Conservation (phyloP, 2,113 vertebrate species). For the Empidonax traillii region DNA sequence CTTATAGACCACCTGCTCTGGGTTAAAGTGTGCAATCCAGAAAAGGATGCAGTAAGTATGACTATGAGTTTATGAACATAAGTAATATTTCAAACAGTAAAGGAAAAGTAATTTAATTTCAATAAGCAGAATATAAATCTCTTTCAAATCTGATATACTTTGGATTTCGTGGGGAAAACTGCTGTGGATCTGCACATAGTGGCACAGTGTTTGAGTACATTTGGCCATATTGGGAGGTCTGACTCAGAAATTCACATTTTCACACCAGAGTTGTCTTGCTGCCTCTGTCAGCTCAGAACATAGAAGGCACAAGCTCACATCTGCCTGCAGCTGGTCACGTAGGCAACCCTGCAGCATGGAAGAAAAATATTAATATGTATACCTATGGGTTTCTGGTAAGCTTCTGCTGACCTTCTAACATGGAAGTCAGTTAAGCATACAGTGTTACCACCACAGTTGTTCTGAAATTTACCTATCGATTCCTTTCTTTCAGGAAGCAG, state of each 20-base stretch:
- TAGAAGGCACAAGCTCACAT: not conserved
- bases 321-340: not conserved
- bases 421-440: not conserved
- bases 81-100: not conserved
- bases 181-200: not conserved
- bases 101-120: not conserved
- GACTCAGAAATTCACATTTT: not conserved
- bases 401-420: not conserved
- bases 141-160: not conserved
- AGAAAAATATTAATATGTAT: not conserved
- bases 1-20: constrained; percentile 75
- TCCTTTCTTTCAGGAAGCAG: not conserved
- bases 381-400: not conserved
- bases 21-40: constrained; percentile 73
- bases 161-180: not conserved
- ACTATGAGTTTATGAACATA: not conserved
- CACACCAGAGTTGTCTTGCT: not conserved
- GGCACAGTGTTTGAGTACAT: not conserved
- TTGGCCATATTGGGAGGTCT: not conserved
- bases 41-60: constrained; percentile 74
- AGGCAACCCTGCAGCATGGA: not conserved
- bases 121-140: not conserved
- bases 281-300: not conserved
- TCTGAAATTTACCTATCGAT: not conserved
- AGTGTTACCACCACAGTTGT: not conserved